Percentiles rank a stretch among this genome's conserved stretches.
phyloP scores from a whole-genome alignment of 2,888 invertebrate genomes.

The Timandra comae region DNA sequence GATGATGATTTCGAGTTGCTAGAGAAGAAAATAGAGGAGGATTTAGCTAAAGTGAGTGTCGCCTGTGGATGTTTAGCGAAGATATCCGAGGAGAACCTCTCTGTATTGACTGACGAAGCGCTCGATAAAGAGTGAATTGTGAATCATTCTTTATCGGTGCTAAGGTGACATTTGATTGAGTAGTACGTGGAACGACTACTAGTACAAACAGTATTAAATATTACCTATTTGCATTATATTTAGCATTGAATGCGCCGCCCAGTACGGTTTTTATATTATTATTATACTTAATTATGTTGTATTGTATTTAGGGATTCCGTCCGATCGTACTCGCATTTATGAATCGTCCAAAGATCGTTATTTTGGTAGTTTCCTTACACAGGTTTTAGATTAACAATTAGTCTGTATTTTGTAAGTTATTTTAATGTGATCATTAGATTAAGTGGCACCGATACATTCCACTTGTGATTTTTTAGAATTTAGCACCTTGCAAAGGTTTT shows the following conservation, averaged over 20 bases:
- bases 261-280: constrained; percentile 2
- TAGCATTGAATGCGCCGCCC: constrained; percentile 26
- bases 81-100: constrained; percentile 65
- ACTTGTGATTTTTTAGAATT: constrained; percentile 54
- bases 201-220: constrained; percentile 20
- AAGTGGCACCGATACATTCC: constrained; percentile 67
- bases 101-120: constrained; percentile 44
- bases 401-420: constrained; percentile 35
- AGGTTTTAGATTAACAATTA: constrained; percentile 28
- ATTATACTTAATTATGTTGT: constrained; percentile 13
- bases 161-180: too few species aligned
- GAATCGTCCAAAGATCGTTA: constrained; percentile 53
- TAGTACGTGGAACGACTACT: constrained; percentile 2
- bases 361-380: constrained; percentile 35
- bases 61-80: constrained; percentile 51
- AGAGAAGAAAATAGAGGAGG: constrained; percentile 58
- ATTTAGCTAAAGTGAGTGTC: constrained; percentile 39
- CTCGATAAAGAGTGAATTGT: constrained; percentile 32
- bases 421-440: constrained; percentile 64
- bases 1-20: constrained; percentile 62
- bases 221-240: constrained; percentile 9
- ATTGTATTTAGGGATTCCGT: constrained; percentile 23
- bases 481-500: constrained; percentile 18
- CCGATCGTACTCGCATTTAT: constrained; percentile 39
- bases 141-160: constrained; percentile 3